Evolutionary conservation across 1,140 invertebrate genomes (phyloP), one percentile per base, ranked within the genome.

Genomic region (Steinernema khuongi): DNA sequence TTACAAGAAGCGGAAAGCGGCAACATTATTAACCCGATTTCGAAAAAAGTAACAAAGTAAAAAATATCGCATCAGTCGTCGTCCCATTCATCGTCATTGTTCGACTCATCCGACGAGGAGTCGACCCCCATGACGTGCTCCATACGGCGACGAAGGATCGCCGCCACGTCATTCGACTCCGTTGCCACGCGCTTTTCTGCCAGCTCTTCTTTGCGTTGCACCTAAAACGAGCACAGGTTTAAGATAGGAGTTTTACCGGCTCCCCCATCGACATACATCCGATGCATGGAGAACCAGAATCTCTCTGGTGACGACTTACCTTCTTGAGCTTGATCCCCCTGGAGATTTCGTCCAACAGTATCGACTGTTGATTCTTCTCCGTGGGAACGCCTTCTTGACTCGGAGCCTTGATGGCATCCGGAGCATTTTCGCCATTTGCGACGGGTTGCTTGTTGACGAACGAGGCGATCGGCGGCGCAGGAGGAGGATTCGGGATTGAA

Each of bases 111-210:
- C 50, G 70, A 14, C 26, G 26, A 33, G 28, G 41, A 31, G 69
- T 76, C 73, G 31, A 67, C 74, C 29, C 81, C 81, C 28, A 79
- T 26, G 11, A 83, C 80, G 73, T 83, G 82, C 44, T 82, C 79
- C 82, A 83, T 83, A 72, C 81, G 31, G 32, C 75, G 60, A 19
- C 74, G 69, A 36, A 83, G 72, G 75, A 83, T 84, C 1, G 82
- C 81, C 1, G 81, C 82, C 31, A 83, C 81, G 33, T 83, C 78
- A 28, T 83, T 80, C 26, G 43, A 31, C 22, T 80, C 81, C 17
- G 36, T 41, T 2, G 79, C 79, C 17, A 73, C 73, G 1, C 73
- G 67, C 17, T 79, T 77, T 31, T 80, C 74, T 31, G 60, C 77
- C 41, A 71, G 70, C 66, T 82, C 80, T 68, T 80, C 81, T 60